phyloP scores from a whole-genome alignment of 2,888 invertebrate species.

The Pseudococcus longispinus region DNA sequence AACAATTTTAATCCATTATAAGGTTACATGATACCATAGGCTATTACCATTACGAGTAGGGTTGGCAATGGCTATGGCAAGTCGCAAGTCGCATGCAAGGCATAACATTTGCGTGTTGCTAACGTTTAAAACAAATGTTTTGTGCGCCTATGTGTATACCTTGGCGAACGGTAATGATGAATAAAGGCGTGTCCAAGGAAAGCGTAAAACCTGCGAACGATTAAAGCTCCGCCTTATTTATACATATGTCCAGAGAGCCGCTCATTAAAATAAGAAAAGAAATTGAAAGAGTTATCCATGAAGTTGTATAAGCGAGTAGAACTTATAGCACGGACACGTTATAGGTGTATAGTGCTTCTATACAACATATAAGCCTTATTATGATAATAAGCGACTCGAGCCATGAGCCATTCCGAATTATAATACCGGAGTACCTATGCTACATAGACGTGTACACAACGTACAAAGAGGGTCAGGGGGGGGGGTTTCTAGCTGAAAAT shows the following conservation, averaged over 20 bases:
- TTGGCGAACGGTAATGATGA: constrained; percentile 37
- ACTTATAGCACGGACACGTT: constrained; percentile 49
- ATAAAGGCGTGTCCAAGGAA: constrained; percentile 44
- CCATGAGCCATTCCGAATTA: neutral
- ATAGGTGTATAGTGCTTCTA: neutral
- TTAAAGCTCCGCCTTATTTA: constrained; percentile 44
- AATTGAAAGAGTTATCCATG: constrained; percentile 47
- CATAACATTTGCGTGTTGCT: constrained; percentile 42
- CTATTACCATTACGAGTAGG: neutral
- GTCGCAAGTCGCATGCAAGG: neutral
- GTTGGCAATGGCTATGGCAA: neutral
- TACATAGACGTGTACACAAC: neutral
- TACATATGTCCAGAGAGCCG: constrained; percentile 43
- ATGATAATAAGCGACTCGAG: constrained; percentile 47
- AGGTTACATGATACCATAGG: constrained; percentile 16
- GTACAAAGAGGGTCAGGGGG: neutral
- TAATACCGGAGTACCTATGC: neutral
- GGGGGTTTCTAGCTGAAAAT: neutral
- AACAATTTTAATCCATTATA: constrained; percentile 41
- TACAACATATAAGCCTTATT: constrained; percentile 20
- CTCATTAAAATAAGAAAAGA: constrained; percentile 50
- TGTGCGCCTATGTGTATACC: constrained; percentile 11
- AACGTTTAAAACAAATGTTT: constrained; percentile 50
- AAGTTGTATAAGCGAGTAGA: constrained; percentile 34
- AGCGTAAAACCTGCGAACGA: constrained; percentile 37